phyloP scores from a whole-genome alignment of 1,140 invertebrate species.

The Scylla paramamosain region DNA sequence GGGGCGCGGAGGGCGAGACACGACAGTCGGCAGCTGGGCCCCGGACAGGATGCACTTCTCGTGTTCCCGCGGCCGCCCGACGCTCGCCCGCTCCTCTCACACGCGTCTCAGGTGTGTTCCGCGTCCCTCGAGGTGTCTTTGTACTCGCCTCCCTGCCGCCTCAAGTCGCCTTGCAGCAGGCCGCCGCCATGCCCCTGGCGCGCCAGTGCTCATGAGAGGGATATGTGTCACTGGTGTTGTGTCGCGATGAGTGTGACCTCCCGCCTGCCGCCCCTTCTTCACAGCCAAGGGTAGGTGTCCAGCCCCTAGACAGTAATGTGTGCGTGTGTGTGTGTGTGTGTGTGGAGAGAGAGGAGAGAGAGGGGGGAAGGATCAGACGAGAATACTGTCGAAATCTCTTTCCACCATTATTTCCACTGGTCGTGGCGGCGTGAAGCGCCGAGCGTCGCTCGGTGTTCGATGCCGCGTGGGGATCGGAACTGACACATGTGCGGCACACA shows the following conservation, averaged over 20 bases:
- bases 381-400: neutral
- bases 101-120: constrained; percentile 50
- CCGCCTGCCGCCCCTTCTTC: neutral
- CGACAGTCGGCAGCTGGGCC: constrained; percentile 64
- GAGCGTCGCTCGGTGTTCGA: neutral
- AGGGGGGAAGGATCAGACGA: neutral
- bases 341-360: too few relatives aligned
- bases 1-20: neutral
- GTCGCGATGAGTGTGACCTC: constrained; percentile 5
- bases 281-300: constrained; percentile 10
- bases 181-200: neutral
- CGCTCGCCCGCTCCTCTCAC: neutral
- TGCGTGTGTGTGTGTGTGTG: neutral
- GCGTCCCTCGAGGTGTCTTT: constrained; percentile 23
- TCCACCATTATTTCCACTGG: neutral
- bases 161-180: neutral
- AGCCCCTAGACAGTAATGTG: too few relatives aligned
- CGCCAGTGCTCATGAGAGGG: neutral
- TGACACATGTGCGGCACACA: neutral
- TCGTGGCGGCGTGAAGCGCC: neutral
- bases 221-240: constrained; percentile 50
- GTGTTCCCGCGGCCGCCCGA: constrained; percentile 16
- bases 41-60: constrained; percentile 52
- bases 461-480: neutral
- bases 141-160: neutral